A percentile compares a stretch with the other conserved stretches of the same genome.
Evolutionary conservation across 35 echinoderm and acorn worm species (phyloP).

Genomic region (Apostichopus japonicus): DNA sequence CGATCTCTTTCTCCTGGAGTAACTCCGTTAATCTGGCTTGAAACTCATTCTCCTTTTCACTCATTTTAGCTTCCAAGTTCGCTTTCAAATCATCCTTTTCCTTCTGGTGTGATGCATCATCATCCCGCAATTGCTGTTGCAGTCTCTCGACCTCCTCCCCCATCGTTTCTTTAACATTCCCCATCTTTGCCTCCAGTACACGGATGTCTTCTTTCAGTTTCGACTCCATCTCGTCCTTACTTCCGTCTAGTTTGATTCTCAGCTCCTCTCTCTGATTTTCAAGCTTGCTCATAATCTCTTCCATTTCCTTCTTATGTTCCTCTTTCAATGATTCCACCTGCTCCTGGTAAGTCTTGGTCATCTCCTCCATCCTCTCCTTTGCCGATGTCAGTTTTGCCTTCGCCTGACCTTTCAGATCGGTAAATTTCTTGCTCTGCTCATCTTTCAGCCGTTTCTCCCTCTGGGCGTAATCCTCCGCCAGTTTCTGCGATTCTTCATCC

Average conservation of each 20-base stretch:
- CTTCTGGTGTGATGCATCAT: slow-evolving; percentile 25
- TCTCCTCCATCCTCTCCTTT: slow-evolving; percentile 72
- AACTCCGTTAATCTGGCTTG: slow-evolving; percentile 80
- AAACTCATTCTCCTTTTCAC: slow-evolving; percentile 77
- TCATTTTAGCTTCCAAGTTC: slow-evolving; percentile 44
- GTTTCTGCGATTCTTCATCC: slow-evolving; percentile 63
- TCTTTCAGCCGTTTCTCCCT: slow-evolving; percentile 65
- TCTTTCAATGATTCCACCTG: slow-evolving; percentile 60
- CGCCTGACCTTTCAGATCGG: slow-evolving; percentile 82
- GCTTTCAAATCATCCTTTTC: slow-evolving; percentile 13
- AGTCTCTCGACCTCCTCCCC: slow-evolving; percentile 24
- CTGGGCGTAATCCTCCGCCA: slow-evolving; percentile 64
- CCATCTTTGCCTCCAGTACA: neutral
- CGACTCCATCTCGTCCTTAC: slow-evolving; percentile 34
- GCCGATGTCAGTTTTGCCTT: slow-evolving; percentile 79
- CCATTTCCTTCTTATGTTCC: slow-evolving; percentile 48
- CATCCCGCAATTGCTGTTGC: slow-evolving; percentile 31
- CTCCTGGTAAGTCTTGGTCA: slow-evolving; percentile 43
- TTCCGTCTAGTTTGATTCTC: slow-evolving; percentile 31
- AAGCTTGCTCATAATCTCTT: slow-evolving; percentile 51
- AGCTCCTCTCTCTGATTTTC: slow-evolving; percentile 47
- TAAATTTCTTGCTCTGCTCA: slow-evolving; percentile 70
- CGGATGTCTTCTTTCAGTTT: slow-evolving; percentile 37
- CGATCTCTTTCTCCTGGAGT: slow-evolving; percentile 85
- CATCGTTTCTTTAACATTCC: neutral